Evolutionary conservation across 1,140 invertebrate species (phyloP), one percentile per base, ranked within the genome.

Genomic region (Archegozetes longisetosus): DNA sequence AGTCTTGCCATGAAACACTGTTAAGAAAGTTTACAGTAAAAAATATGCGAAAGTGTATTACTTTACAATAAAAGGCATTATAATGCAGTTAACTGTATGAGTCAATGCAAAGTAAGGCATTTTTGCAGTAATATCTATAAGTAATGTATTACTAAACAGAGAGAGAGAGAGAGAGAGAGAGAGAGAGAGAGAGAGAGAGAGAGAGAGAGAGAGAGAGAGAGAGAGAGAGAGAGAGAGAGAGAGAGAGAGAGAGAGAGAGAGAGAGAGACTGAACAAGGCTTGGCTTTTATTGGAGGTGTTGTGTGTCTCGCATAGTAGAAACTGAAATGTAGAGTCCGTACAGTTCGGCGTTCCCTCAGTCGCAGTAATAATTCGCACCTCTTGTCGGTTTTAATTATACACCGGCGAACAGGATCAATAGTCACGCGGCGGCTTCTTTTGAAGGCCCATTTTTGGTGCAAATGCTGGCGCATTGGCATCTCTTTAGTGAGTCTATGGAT

Each of bases 371-470:
- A 60, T 60, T 53, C 49, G 22, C 50, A 60, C 58, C 50, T 53
- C 58, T 6, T 9, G 23, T 60, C 50, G n/a, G 54, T 55, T 57
- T 57, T 57, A 60, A 58, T 55, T 53, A 53, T 58, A 60, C 26
- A 52, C 29, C 49, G 58, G 58, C 54, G 28, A 17, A 58, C 17
- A 17, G 53, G 12, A 58, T 29, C 20, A 20, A 29, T 20, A 58
- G 50, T 60, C 50, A 55, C 58, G 58, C 49, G 49, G 58, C 50
- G 50, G 58, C 58, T 24, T 60, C 27, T 58, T 58, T 60, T 40
- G 32, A 40, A 17, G 17, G 17, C 6, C 32, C 32, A 40, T 40
- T 40, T 40, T 40, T 40, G 32, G 32, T 40, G 32, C 32, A 40
- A 40, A 40, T 40, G 17, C 32, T 40, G 32, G n/a, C n/a, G n/a